Percentiles rank a stretch among this genome's conserved stretches.
phyloP scores from a whole-genome alignment of 2,888 invertebrate species.

The Pedicia rivosa region DNA sequence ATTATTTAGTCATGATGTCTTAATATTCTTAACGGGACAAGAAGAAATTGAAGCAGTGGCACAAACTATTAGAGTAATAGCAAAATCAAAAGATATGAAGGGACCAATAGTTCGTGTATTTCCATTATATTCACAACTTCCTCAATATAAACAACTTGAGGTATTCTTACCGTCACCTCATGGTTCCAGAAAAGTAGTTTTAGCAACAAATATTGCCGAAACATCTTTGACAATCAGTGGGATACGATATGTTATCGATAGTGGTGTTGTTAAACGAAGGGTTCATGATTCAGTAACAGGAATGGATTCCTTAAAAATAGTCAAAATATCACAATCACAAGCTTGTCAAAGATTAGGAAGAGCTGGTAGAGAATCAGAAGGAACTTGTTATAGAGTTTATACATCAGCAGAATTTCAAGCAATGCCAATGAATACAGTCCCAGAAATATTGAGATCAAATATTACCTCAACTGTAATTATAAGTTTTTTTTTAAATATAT shows the following conservation, averaged over 20 bases:
- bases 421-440: conserved; percentile 55
- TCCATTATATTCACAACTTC: conserved; percentile 84
- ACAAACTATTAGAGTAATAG: conserved; percentile 53
- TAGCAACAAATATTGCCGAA: conserved; percentile 96
- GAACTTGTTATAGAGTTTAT: conserved; percentile 76
- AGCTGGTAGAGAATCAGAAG: conserved; percentile 75
- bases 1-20: conserved; percentile 63
- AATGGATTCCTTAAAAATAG: conserved; percentile 66
- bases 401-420: conserved; percentile 58
- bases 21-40: conserved; percentile 90
- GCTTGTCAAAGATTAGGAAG: conserved; percentile 87
- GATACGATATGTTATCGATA: conserved; percentile 80
- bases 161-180: conserved; percentile 62
- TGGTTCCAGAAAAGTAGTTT: conserved; percentile 73
- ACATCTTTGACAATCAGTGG: conserved; percentile 92
- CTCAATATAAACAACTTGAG: conserved; percentile 70
- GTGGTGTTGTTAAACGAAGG: conserved; percentile 83
- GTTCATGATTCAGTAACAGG: conserved; percentile 68
- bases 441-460: conserved; percentile 72
- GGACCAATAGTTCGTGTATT: conserved; percentile 58
- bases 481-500: no score
- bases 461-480: conserved; percentile 25
- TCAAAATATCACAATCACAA: conserved; percentile 77
- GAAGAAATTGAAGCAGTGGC: conserved; percentile 89
- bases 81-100: conserved; percentile 42